phyloP scores from a whole-genome alignment of 2,888 invertebrate genomes.

The Pemphredon lugubris region DNA sequence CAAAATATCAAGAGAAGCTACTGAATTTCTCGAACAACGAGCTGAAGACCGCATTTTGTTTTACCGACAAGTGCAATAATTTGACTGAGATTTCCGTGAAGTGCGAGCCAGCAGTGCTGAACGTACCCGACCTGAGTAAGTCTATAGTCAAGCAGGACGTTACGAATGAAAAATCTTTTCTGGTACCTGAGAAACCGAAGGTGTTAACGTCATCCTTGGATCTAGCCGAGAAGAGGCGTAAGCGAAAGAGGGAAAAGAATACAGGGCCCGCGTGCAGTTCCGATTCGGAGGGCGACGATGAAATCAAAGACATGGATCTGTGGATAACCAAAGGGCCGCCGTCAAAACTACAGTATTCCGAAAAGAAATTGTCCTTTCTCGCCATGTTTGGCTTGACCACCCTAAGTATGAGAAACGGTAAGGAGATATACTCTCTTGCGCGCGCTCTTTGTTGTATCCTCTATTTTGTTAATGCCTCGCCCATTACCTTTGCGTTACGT shows the following conservation, averaged over 20 bases:
- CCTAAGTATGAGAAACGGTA: slow-evolving; percentile 84
- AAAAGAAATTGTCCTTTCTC: slow-evolving; percentile 84
- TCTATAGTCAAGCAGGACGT: slow-evolving; percentile 71
- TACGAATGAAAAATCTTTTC: slow-evolving; percentile 52
- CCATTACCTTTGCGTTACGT: too few species aligned
- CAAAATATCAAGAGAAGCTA: slow-evolving; percentile 78
- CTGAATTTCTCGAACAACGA: slow-evolving; percentile 75
- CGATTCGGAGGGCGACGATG: slow-evolving; percentile 82
- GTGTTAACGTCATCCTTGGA: slow-evolving; percentile 81
- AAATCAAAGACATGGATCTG: slow-evolving; percentile 82
- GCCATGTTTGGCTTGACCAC: slow-evolving; percentile 85
- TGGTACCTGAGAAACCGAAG: slow-evolving; percentile 71
- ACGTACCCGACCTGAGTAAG: slow-evolving; percentile 79
- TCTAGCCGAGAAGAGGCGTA: slow-evolving; percentile 83
- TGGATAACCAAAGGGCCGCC: slow-evolving; percentile 84
- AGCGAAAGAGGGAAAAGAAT: slow-evolving; percentile 79
- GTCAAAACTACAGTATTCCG: slow-evolving; percentile 81
- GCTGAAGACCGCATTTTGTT: slow-evolving; percentile 69
- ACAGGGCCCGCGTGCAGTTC: slow-evolving; percentile 80
- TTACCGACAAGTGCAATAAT: slow-evolving; percentile 78
- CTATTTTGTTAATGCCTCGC: background rate
- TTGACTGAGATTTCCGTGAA: slow-evolving; percentile 73
- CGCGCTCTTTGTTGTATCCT: background rate
- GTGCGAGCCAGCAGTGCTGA: slow-evolving; percentile 76
- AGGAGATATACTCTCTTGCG: slow-evolving; percentile 68